A percentile compares a stretch with the other conserved stretches of the same genome.
Conservation (phyloP, 2,113 vertebrate species). For the Telmatochromis sp. region DNA sequence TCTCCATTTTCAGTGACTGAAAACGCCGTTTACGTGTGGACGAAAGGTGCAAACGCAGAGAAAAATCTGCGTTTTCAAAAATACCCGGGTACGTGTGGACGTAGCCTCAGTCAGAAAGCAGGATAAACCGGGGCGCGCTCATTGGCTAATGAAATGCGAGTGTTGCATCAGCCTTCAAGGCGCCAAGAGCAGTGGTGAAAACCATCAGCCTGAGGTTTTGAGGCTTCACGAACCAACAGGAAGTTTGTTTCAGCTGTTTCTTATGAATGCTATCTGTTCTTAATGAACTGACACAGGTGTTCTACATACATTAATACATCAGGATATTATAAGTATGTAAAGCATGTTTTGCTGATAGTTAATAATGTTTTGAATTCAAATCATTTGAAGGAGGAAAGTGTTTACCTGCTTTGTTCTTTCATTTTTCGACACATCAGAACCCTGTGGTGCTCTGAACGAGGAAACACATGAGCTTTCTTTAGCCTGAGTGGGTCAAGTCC, state of each 20-base stretch:
- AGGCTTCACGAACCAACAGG: background rate
- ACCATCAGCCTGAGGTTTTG: accelerated
- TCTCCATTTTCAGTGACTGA: accelerated
- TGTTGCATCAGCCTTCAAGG: background rate
- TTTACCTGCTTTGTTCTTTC: background rate
- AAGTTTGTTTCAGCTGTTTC: background rate
- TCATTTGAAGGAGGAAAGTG: background rate
- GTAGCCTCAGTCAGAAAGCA: accelerated
- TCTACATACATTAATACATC: background rate
- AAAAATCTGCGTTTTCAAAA: no score
- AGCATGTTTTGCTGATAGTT: background rate
- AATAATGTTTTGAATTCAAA: background rate
- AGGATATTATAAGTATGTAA: background rate
- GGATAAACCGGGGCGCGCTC: background rate
- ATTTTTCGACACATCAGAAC: accelerated
- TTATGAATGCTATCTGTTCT: background rate
- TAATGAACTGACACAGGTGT: background rate
- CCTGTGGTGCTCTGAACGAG: background rate
- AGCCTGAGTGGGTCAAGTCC: background rate
- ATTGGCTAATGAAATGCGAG: background rate
- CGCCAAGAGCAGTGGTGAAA: background rate
- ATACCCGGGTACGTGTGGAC: no score
- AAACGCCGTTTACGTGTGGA: no score
- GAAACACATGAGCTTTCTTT: background rate
- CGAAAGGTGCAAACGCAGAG: no score